A percentile compares a stretch with the other conserved stretches of the same genome.
phyloP scores from a whole-genome alignment of 1,140 invertebrate genomes.

The Augochlora pura region DNA sequence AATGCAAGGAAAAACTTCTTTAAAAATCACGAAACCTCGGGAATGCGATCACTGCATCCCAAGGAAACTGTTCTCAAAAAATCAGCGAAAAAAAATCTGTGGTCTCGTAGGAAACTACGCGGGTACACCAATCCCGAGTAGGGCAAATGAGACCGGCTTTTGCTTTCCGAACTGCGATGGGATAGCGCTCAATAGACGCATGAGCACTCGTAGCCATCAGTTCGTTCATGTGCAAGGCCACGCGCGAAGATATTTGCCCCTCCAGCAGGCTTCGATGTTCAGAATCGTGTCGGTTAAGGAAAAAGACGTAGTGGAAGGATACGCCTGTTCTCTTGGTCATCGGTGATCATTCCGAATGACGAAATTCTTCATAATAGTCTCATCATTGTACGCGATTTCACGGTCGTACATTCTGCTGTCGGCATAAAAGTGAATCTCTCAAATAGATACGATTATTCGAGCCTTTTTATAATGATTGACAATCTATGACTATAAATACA shows the following conservation, averaged over 20 bases:
- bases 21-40: too few species aligned
- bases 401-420: too few species aligned
- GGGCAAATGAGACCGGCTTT: slow-evolving; percentile 33
- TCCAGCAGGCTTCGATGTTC: neutral
- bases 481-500: too few species aligned
- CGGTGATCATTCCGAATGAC: too few species aligned
- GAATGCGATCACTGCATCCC: neutral
- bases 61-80: neutral
- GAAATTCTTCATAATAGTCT: too few species aligned
- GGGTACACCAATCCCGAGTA: neutral
- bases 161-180: slow-evolving; percentile 29
- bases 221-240: slow-evolving; percentile 32
- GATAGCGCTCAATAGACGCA: slow-evolving; percentile 17
- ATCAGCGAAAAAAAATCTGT: neutral
- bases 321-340: too few species aligned
- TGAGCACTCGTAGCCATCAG: slow-evolving; percentile 20
- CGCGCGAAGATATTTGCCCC: neutral
- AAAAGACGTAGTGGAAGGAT: too few species aligned
- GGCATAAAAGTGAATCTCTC: too few species aligned
- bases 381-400: too few species aligned
- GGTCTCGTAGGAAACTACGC: slow-evolving; percentile 17
- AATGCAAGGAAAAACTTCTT: too few species aligned
- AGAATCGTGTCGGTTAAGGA: slow-evolving; percentile 4
- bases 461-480: too few species aligned
- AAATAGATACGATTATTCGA: too few species aligned